Evolutionary conservation across 2,797 vertebrate genomes (phyloP).

Genomic region (Hylomyscus alleni): DNA sequence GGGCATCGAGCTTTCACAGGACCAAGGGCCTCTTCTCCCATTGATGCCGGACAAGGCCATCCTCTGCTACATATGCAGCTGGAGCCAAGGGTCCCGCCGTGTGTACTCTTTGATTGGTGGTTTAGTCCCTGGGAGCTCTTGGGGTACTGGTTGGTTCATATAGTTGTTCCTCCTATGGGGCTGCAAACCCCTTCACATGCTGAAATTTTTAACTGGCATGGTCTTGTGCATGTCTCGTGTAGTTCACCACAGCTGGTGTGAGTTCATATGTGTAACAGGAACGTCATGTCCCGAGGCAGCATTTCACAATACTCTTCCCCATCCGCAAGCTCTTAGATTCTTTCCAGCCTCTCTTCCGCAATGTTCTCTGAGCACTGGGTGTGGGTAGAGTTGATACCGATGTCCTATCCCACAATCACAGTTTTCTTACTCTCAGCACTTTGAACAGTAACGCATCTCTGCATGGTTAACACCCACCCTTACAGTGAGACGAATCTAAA

Average conservation of each 20-base stretch:
- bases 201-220: neutral
- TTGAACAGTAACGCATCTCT: neutral
- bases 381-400: neutral
- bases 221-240: neutral
- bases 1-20: no score
- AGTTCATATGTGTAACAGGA: neutral
- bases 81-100: no score
- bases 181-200: no score
- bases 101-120: no score
- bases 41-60: no score
- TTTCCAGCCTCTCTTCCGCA: neutral
- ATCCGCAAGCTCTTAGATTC: neutral
- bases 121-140: no score
- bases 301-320: neutral
- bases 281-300: no score
- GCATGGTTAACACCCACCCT: neutral
- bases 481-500: neutral
- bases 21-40: no score
- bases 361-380: neutral
- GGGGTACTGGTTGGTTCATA: no score
- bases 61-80: no score
- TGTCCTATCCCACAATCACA: neutral
- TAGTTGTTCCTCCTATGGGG: no score
- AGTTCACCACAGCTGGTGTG: neutral
- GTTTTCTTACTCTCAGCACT: neutral